phyloP scores from a whole-genome alignment of 1,140 invertebrate genomes.

The Berghia stephanieae region DNA sequence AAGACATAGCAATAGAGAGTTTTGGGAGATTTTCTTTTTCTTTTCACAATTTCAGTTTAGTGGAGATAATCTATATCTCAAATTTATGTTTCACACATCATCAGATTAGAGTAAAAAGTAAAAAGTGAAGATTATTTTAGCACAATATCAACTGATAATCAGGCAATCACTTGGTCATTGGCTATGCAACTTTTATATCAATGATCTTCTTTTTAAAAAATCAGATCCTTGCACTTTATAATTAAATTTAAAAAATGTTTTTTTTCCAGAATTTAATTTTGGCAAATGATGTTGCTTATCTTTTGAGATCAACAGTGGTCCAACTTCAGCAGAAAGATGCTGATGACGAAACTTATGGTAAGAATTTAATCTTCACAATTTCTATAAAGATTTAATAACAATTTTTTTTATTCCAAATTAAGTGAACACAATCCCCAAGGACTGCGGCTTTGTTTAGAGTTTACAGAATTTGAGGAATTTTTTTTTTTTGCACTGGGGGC shows the following conservation, averaged over 20 bases:
- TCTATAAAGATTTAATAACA: background rate
- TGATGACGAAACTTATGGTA: slow-evolving; percentile 42
- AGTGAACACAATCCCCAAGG: background rate
- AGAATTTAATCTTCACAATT: background rate
- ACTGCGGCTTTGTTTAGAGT: background rate
- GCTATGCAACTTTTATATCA: too few species aligned
- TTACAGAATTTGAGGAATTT: background rate
- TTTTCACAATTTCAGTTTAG: too few species aligned
- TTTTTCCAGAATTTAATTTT: slow-evolving; percentile 43
- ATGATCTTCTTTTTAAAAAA: too few species aligned
- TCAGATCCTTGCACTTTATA: background rate
- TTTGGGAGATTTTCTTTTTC: too few species aligned
- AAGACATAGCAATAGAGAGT: too few species aligned
- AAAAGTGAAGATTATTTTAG: background rate
- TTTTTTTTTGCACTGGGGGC: background rate
- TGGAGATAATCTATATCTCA: too few species aligned
- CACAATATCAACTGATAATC: background rate
- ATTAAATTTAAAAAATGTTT: background rate
- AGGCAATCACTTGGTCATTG: background rate
- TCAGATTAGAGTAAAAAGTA: background rate
- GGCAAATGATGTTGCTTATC: slow-evolving; percentile 39
- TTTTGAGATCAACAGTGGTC: slow-evolving; percentile 44
- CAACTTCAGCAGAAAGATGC: slow-evolving; percentile 41
- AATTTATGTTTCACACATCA: background rate
- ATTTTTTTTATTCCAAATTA: background rate